These are phyloP conservation scores for Aurelia coerulea DNA, from an alignment of 30 jellyfish, hydroid and myxozoan genomes.

Conservation along the genomic window DNA sequence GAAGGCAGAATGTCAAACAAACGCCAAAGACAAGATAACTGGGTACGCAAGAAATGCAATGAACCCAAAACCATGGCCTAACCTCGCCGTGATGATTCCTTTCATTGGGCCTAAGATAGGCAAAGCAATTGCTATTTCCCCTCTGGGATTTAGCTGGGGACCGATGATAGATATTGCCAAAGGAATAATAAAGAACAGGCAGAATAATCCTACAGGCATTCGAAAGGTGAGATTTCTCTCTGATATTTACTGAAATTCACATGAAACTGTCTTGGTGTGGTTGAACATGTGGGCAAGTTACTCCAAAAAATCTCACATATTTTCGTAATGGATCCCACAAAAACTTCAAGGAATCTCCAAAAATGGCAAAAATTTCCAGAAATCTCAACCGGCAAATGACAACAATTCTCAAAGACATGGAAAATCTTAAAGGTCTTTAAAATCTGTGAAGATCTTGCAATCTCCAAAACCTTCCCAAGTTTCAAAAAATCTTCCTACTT, in stretches of 20 bases:
- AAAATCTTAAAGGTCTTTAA: too few species aligned
- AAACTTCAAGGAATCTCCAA: too few species aligned
- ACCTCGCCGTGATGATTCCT: conserved; percentile 41
- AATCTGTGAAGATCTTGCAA: too few species aligned
- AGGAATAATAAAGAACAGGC: conserved; percentile 15
- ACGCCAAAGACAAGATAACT: conserved; percentile 63
- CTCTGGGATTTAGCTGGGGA: conserved; percentile 34
- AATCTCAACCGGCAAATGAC: too few species aligned
- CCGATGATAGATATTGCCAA: conserved; percentile 39
- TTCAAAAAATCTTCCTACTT: too few species aligned
- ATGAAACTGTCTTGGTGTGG: neutral
- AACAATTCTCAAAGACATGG: too few species aligned
- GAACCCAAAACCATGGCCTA: conserved; percentile 30
- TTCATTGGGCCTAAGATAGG: conserved; percentile 38
- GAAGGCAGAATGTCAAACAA: conserved; percentile 57
- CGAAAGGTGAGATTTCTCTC: conserved; percentile 13
- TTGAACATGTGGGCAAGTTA: too few species aligned
- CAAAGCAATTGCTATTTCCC: conserved; percentile 13
- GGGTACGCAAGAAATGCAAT: conserved; percentile 40
- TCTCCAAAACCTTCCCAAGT: too few species aligned
- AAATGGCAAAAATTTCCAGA: too few species aligned
- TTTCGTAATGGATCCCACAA: neutral
- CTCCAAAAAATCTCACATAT: neutral
- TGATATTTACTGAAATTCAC: neutral
- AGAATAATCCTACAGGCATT: neutral